Conservation (phyloP, 2,797 vertebrate species). For the Peromyscus attwateri region DNA sequence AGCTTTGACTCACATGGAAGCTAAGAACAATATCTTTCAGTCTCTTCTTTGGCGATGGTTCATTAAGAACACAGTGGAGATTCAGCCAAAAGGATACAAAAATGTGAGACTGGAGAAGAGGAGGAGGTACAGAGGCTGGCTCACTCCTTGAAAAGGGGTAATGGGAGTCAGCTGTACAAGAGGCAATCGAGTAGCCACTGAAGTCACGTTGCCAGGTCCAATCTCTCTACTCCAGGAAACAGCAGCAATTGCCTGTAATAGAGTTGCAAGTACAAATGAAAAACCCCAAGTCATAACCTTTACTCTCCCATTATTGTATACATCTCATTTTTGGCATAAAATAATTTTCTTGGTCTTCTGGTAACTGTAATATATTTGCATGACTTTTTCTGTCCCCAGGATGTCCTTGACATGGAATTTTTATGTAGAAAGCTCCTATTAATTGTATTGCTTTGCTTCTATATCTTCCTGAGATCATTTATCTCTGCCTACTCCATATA, state of each 20-base stretch:
- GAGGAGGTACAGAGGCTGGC: neutral
- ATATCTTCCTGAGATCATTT: neutral
- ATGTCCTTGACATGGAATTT: neutral
- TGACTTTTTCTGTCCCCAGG: neutral
- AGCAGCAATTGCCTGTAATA: neutral
- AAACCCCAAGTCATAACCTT: neutral
- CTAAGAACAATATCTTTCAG: neutral
- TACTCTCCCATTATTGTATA: neutral
- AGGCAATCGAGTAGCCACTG: neutral
- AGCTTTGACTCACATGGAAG: neutral
- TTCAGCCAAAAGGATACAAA: neutral
- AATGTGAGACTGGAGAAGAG: neutral
- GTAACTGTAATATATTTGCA: neutral
- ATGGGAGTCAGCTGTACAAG: neutral
- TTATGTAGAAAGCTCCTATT: neutral
- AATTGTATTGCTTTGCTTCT: neutral
- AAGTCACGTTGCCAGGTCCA: too few species aligned
- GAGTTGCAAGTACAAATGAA: neutral
- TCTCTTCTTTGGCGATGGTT: neutral
- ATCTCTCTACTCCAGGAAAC: neutral
- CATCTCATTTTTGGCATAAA: neutral
- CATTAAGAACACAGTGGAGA: neutral
- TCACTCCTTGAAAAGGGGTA: neutral
- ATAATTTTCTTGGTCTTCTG: neutral
- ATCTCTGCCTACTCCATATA: neutral